Evolutionary conservation across 2,797 vertebrate species (phyloP), one percentile per base, ranked within the genome.

Genomic region (Caiman crocodilus): DNA sequence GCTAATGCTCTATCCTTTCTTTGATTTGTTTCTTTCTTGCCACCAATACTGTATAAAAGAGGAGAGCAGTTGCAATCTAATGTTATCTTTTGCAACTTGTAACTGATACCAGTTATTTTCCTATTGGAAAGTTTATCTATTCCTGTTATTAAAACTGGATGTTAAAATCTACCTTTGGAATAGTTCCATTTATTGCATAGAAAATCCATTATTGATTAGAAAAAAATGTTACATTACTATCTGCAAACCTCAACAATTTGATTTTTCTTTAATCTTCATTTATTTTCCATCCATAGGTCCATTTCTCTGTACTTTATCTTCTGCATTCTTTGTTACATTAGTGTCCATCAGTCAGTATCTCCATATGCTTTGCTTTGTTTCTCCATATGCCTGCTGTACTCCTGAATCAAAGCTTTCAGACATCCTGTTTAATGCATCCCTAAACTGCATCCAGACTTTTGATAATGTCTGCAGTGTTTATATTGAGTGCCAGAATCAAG

Each of bases 311-410:
- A 1, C n/a, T 88, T 4, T 8, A 4, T 90, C 76, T 85, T 21
- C 58, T 71, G 0, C 65, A 5, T 50, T 14, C 7, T 85, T 88
- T 71, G 59, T 78, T 63, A 76, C 8, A 3, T 14, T 32, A 76
- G 60, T 7, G 6, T 73, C 14, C 28, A 23, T 0, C 0, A 32
- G 63, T 17, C 0, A 0, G 63, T 85, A 87, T 56, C 5, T 65
- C 35, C 23, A 6, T 3, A 1, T 73, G 32, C 71, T 90, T 20
- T 71, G 67, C 35, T 61, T 61, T 18, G 3, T 25, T 21, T 42
- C 32, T 42, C n/a, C n/a, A n/a, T n/a, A n/a, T n/a, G 67, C 12
- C 67, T 71, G 67, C 21, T 71, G 67, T 71, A 71, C 67, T 17
- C 21, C 67, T 78, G 20, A 67, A 30, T 12, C 56, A 61, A 9